Evolutionary conservation across 2,797 vertebrate genomes (phyloP), one percentile per base, ranked within the genome.

Genomic region (Cossypha dichroa): DNA sequence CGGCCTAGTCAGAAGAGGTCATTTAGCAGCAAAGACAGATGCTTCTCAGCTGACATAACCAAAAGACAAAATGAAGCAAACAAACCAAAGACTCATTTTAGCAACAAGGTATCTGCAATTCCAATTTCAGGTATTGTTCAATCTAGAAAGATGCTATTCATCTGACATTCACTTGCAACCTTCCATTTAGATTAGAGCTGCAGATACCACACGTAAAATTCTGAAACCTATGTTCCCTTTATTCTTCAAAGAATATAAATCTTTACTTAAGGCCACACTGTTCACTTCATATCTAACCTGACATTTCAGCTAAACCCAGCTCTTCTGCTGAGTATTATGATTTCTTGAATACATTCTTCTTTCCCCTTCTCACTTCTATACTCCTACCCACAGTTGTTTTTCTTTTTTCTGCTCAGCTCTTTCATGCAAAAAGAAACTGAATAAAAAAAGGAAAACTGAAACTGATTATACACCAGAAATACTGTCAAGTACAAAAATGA

Each of bases 11-110:
- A 89, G 59, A 89, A 73, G n/a, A 87, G 80, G 84, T 87, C 91
- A 86, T 64, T 93, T 78, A 93, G 78, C 63, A 89, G 84, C 48
- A 73, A 76, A 93, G 92, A 92, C 90, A 94, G 73, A 88, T 92
- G 92, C 69, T 96, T 76, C 85, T 92, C 88, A 84, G 89, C 73
- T 75, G 66, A 94, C 85, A 81, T 6, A 93, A 84, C 67, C 72
- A 78, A 84, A 88, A 92, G 40, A 23, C 63, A 94, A 93, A 90
- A 80, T 0, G 48, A 29, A 85, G 41, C 74, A 90, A 90, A 95
- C 58, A 81, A 95, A 40, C 40, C 46, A 49, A 88, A 69, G 21
- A 67, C 16, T 72, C 78, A 18, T 41, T 56, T 91, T 11, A 83
- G 83, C 68, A 91, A 82, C 22, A 59, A 52, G n/a, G 46, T 81